Evolutionary conservation across 2,888 invertebrate species (phyloP).

Genomic region (Cremastobaeus sp.): DNA sequence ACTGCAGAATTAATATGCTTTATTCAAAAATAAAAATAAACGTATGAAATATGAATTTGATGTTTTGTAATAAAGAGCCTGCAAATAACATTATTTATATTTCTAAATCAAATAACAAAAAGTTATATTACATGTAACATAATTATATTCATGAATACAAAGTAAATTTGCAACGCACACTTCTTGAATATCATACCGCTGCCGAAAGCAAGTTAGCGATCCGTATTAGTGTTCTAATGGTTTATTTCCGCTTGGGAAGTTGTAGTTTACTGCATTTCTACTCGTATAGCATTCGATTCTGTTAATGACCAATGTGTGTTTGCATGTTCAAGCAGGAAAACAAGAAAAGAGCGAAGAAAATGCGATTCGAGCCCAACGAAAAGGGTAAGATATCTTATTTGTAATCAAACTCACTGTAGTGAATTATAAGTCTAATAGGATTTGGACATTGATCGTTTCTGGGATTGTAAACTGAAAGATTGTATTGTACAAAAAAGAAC

Average conservation of each 20-base stretch:
- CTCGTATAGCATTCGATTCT: slow-evolving; percentile 8
- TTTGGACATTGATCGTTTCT: no score
- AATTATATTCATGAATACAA: no score
- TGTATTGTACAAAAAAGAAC: no score
- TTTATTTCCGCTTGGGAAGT: slow-evolving; percentile 22
- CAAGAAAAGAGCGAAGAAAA: slow-evolving; percentile 96
- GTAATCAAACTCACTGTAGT: not conserved
- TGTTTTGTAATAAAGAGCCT: no score
- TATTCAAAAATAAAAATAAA: no score
- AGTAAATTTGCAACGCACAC: not conserved
- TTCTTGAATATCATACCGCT: not conserved
- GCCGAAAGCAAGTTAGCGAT: slow-evolving; percentile 4
- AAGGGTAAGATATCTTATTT: slow-evolving; percentile 82
- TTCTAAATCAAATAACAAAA: no score
- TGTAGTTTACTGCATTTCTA: slow-evolving; percentile 9
- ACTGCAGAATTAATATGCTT: no score
- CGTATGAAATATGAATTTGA: no score
- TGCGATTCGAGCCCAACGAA: slow-evolving; percentile 95
- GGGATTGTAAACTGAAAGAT: no score
- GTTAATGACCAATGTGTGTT: slow-evolving; percentile 36
- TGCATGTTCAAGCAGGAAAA: slow-evolving; percentile 92
- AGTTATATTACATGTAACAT: no score
- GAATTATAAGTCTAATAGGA: not conserved
- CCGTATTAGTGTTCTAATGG: slow-evolving; percentile 21
- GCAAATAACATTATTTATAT: no score